Evolutionary conservation across 2,113 vertebrate species (phyloP).

Genomic region (Myotis yumanensis): DNA sequence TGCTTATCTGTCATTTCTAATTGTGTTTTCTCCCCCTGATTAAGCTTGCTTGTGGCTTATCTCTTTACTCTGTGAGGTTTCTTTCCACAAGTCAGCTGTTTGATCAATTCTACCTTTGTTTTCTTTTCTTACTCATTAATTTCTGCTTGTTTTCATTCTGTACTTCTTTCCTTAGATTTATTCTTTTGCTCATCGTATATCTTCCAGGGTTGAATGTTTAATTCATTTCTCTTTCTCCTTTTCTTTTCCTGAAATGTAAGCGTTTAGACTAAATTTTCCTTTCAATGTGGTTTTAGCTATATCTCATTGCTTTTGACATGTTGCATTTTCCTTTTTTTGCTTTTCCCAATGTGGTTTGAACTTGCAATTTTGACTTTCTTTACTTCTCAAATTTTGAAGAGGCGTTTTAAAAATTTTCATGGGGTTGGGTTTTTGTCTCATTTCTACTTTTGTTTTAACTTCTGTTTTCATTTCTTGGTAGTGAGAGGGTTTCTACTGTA

Average conservation of each 20-base stretch:
- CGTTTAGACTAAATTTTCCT: not conserved
- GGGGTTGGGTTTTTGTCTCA: not conserved
- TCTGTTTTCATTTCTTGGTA: not conserved
- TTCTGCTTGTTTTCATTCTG: constrained; percentile 7
- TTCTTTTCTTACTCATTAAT: not conserved
- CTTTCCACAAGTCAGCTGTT: not conserved
- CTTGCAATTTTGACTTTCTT: not conserved
- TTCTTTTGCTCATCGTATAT: not conserved
- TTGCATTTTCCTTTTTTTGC: not conserved
- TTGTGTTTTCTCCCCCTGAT: not conserved
- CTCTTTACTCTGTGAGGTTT: not conserved
- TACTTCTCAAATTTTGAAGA: not conserved
- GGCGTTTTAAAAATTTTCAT: not conserved
- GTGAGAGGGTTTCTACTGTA: not conserved
- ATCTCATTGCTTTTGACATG: not conserved
- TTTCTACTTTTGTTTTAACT: constrained; percentile 48
- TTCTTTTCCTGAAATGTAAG: not conserved
- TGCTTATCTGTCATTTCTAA: constrained; percentile 4
- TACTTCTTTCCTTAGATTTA: not conserved
- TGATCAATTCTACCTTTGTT: not conserved
- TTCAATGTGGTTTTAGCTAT: not conserved
- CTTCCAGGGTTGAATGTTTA: not conserved
- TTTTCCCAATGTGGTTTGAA: not conserved
- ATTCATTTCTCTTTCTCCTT: not conserved
- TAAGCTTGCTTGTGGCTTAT: not conserved